Evolutionary conservation across 2,113 vertebrate species (phyloP), one percentile per base, ranked within the genome.

Genomic region (Cnemophilus loriae): DNA sequence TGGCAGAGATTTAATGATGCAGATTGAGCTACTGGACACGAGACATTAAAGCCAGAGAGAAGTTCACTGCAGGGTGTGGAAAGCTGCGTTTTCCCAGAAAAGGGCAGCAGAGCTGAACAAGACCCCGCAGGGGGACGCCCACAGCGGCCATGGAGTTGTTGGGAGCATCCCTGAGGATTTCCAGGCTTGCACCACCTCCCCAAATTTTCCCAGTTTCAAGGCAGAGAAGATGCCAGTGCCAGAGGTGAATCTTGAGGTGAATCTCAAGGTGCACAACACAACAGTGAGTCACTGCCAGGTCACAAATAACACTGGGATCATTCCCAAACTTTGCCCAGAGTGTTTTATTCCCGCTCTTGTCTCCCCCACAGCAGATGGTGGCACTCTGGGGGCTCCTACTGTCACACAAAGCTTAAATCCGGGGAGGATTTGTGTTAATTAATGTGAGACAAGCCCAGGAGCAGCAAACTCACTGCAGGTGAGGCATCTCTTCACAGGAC

Each of bases 111-210:
- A 79, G 15, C 11, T 39, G 35, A 47, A 37, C 9, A 8, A 12
- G 33, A 19, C 5, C 23, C 67, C 30, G 20, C 52, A 35, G 23
- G 9, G 10, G 12, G 33, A 44, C 27, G 20, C 10, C 46, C 47
- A 35, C 3, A 41, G 39, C 61, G 15, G 23, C 42, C 59, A 33
- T 23, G 10, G 50, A 89, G 14, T 7, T 28, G 7, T 14, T 71
- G 47, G n/a, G 46, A 70, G 10, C 11, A 16, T 9, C 39, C 70
- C 4, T 1, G 2, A 85, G 32, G 50, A 39, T 26, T 46, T 17
- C 23, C 18, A 55, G 18, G 11, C 6, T 30, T 16, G 3, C 46
- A 41, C 6, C 3, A 0, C 15, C 15, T 30, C 28, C n/a, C 7
- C 1, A 10, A 10, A 0, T 27, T 49, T 24, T 32, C 33, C 20